These are phyloP conservation scores for Latrodectus hesperus DNA, from an alignment of 2,888 invertebrate genomes.

Conservation along the genomic window DNA sequence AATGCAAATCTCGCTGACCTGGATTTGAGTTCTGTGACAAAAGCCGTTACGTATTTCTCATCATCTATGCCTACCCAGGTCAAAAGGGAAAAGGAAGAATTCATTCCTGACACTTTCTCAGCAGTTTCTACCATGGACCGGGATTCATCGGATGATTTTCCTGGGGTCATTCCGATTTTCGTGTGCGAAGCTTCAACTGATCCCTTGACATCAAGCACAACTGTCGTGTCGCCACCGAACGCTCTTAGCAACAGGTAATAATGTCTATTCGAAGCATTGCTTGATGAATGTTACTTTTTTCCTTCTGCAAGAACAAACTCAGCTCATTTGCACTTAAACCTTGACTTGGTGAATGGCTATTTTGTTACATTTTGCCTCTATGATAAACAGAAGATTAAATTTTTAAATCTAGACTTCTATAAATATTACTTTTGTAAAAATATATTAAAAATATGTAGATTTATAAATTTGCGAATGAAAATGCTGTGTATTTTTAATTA, in stretches of 20 bases:
- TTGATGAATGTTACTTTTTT: too few relatives aligned
- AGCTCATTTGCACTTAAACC: too few relatives aligned
- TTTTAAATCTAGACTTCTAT: too few relatives aligned
- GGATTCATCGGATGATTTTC: not conserved
- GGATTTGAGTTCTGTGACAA: slow-evolving; percentile 10
- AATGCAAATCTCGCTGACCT: slow-evolving; percentile 25
- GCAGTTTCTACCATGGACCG: not conserved
- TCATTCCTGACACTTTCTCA: slow-evolving; percentile 2
- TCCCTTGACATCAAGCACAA: not conserved
- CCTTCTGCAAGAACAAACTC: too few relatives aligned
- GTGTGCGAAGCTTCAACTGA: slow-evolving; percentile 9
- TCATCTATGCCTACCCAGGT: slow-evolving; percentile 4
- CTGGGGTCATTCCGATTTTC: slow-evolving; percentile 19
- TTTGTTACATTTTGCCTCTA: too few relatives aligned
- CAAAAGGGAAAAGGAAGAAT: not conserved
- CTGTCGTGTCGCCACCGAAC: slow-evolving; percentile 13
- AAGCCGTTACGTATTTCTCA: slow-evolving; percentile 8
- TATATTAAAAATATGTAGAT: too few relatives aligned
- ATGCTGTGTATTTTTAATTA: too few relatives aligned
- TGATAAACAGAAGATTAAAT: too few relatives aligned
- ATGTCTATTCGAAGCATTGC: not conserved
- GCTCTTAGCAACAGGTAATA: slow-evolving; percentile 40
- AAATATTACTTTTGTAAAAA: too few relatives aligned
- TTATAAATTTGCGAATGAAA: too few relatives aligned
- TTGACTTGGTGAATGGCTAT: too few relatives aligned